A percentile compares a stretch with the other conserved stretches of the same genome.
These are phyloP conservation scores for Chrysolina americana DNA, from an alignment of 2,888 invertebrate species.

Conservation along the genomic window DNA sequence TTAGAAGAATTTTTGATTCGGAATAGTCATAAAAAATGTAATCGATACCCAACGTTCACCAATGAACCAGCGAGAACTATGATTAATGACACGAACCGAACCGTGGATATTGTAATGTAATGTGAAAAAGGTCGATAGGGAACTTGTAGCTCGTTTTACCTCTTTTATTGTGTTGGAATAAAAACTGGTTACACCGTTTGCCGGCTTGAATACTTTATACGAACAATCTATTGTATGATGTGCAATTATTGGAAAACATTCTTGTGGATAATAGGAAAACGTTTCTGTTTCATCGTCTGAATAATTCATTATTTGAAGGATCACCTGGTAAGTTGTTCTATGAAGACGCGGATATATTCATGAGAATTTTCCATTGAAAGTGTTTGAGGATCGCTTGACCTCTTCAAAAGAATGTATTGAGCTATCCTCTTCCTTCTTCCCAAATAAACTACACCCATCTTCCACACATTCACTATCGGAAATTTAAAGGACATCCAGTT, in stretches of 20 bases:
- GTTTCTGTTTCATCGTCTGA: too few relatives aligned
- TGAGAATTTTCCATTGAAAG: too few relatives aligned
- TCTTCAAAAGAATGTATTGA: too few relatives aligned
- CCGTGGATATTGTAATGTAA: background rate
- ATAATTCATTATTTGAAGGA: too few relatives aligned
- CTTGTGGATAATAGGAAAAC: background rate
- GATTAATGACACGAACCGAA: slow-evolving; percentile 1
- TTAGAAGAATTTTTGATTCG: background rate
- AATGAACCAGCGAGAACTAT: slow-evolving; percentile 1
- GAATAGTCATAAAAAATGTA: background rate
- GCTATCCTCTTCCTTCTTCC: too few relatives aligned
- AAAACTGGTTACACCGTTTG: background rate
- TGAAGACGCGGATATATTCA: too few relatives aligned
- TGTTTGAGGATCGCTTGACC: too few relatives aligned
- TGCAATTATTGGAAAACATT: background rate
- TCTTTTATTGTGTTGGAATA: background rate
- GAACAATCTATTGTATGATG: background rate
- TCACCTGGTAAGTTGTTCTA: too few relatives aligned
- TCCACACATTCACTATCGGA: too few relatives aligned
- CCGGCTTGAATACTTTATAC: background rate
- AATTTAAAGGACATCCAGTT: too few relatives aligned
- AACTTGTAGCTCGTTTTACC: background rate
- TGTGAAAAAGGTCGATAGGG: background rate
- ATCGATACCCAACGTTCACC: slow-evolving; percentile 7
- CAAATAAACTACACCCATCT: too few relatives aligned